Percentiles rank a stretch among this genome's conserved stretches.
Conservation (phyloP, 2,797 vertebrate species). For the Gambelia wislizenii region DNA sequence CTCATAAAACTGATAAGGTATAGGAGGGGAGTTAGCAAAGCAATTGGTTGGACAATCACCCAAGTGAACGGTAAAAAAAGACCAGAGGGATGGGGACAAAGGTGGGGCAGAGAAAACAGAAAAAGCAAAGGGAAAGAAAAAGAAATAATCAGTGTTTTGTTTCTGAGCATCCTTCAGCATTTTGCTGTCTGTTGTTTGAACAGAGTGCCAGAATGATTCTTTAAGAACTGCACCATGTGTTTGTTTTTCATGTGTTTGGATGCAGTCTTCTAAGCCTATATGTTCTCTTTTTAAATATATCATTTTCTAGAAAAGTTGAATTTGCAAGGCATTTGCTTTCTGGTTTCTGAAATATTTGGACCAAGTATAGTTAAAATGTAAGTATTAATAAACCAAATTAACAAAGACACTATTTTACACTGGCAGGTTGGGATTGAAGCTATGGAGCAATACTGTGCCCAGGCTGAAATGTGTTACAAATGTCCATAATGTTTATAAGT, state of each 20-base stretch:
- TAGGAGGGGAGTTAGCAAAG: too few relatives aligned
- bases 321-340: conserved; percentile 72
- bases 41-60: too few relatives aligned
- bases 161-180: neutral
- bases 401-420: neutral
- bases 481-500: neutral
- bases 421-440: too few relatives aligned
- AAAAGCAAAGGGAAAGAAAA: too few relatives aligned
- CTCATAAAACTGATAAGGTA: too few relatives aligned
- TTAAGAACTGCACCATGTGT: neutral
- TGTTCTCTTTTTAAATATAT: neutral
- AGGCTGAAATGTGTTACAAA: neutral
- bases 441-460: neutral
- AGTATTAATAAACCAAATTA: conserved; percentile 61
- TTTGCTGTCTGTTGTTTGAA: neutral
- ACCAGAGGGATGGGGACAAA: too few relatives aligned
- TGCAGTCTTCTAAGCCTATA: neutral
- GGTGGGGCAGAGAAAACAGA: too few relatives aligned
- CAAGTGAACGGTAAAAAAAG: too few relatives aligned
- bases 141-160: neutral
- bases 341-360: conserved; percentile 68
- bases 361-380: conserved; percentile 78
- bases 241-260: conserved; percentile 17
- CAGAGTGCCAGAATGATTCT: neutral
- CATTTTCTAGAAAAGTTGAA: conserved; percentile 75